phyloP scores from a whole-genome alignment of 2,113 vertebrate genomes.

The Rhegmatorhina hoffmannsi region DNA sequence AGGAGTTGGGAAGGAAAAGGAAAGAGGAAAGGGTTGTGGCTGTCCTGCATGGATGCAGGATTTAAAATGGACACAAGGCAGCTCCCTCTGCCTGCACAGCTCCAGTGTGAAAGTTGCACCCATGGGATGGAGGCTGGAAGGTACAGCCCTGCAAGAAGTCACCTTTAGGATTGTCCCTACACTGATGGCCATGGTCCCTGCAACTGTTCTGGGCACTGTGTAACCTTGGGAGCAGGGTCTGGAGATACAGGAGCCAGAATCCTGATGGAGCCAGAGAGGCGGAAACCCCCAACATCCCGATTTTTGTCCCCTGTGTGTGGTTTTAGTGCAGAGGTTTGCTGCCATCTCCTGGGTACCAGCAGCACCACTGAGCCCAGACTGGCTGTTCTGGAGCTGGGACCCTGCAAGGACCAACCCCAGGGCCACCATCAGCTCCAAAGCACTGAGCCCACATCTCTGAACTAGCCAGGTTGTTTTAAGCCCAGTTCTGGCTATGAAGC shows the following conservation, averaged over 20 bases:
- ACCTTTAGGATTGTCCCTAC: not conserved
- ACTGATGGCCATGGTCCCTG: not conserved
- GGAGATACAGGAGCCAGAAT: not conserved
- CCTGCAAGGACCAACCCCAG: not conserved
- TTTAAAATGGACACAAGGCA: not conserved
- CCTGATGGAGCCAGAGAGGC: not conserved
- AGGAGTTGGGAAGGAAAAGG: not conserved
- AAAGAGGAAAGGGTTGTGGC: not conserved
- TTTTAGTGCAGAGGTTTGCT: not conserved
- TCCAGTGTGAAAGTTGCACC: not conserved
- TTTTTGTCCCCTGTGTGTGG: not conserved
- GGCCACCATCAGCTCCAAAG: accelerated
- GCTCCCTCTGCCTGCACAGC: not conserved
- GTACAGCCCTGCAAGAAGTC: not conserved
- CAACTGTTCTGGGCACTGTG: not conserved
- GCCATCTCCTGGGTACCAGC: constrained; percentile 65
- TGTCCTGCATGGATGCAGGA: accelerated
- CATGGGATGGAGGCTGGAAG: accelerated
- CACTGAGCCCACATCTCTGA: accelerated
- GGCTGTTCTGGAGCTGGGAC: not conserved
- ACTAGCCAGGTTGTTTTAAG: accelerated
- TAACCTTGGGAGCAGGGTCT: too few species aligned
- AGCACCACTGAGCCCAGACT: not conserved
- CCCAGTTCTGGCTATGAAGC: not conserved
- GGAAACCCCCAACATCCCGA: accelerated